A percentile compares a stretch with the other conserved stretches of the same genome.
Conservation (phyloP, 53 echinoderm and acorn worm species). For the Zoroaster sp. region DNA sequence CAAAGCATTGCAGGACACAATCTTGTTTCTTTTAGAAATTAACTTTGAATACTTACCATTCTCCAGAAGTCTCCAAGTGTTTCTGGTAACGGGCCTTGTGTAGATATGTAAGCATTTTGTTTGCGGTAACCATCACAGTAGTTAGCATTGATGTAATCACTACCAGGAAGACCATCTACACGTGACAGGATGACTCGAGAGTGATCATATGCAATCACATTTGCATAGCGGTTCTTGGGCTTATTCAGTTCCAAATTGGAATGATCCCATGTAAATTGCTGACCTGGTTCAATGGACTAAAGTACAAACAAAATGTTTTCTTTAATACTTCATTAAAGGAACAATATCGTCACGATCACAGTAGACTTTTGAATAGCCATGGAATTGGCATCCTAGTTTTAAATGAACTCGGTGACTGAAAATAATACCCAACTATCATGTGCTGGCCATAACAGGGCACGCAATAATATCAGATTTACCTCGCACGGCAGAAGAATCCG, state of each 20-base stretch:
- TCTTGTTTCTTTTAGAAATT: too few relatives aligned
- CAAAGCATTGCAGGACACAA: too few relatives aligned
- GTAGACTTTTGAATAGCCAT: too few relatives aligned
- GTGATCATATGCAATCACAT: constrained; percentile 99
- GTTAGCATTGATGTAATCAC: constrained; percentile 98
- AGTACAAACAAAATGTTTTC: neutral
- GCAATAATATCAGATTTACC: neutral
- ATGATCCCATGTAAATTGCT: constrained; percentile 99
- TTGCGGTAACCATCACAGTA: constrained; percentile 99
- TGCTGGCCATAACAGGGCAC: neutral
- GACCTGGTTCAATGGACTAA: constrained; percentile 98
- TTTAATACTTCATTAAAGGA: too few relatives aligned
- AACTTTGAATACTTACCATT: constrained; percentile 48
- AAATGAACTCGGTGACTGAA: too few relatives aligned
- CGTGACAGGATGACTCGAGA: constrained; percentile 86
- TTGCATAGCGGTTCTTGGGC: constrained; percentile 98
- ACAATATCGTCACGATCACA: too few relatives aligned
- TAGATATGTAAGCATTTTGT: constrained; percentile 97
- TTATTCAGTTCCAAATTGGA: constrained; percentile 98
- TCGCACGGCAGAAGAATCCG: too few relatives aligned
- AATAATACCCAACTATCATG: too few relatives aligned
- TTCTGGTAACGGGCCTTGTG: constrained; percentile 96
- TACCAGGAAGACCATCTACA: constrained; percentile 88
- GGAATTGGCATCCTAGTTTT: too few relatives aligned
- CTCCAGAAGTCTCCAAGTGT: constrained; percentile 98